Percentiles rank a stretch among this genome's conserved stretches.
phyloP scores from a whole-genome alignment of 2,888 invertebrate genomes.

The Dendrolimus pini region DNA sequence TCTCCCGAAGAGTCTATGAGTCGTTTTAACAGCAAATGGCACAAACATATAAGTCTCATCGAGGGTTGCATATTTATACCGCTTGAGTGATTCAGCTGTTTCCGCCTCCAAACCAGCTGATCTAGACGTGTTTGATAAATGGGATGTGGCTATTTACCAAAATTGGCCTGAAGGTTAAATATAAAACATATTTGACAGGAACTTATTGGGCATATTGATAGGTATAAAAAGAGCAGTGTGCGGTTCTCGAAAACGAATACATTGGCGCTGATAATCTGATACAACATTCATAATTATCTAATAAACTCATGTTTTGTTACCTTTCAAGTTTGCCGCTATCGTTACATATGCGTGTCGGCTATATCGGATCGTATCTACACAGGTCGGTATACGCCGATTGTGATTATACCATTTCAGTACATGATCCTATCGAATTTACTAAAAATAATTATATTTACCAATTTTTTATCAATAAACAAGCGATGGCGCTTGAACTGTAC shows the following conservation, averaged over 20 bases:
- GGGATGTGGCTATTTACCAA: too few relatives aligned
- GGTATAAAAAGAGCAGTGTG: constrained; percentile 20
- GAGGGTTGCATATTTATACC: too few relatives aligned
- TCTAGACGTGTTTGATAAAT: too few relatives aligned
- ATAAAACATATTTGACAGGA: too few relatives aligned
- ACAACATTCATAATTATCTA: constrained; percentile 65
- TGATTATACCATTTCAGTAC: constrained; percentile 23
- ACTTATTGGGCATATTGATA: too few relatives aligned
- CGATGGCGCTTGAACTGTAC: constrained; percentile 1
- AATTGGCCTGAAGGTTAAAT: too few relatives aligned
- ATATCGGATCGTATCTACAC: constrained; percentile 48
- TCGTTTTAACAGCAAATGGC: too few relatives aligned
- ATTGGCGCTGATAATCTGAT: constrained; percentile 52
- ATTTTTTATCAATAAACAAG: constrained; percentile 6
- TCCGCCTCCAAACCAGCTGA: too few relatives aligned
- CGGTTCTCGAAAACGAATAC: constrained; percentile 38
- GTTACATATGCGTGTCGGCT: constrained; percentile 50
- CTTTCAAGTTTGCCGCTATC: constrained; percentile 70
- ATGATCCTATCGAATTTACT: constrained; percentile 17
- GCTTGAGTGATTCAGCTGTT: too few relatives aligned
- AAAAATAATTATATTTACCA: constrained; percentile 17
- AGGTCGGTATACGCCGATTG: constrained; percentile 35
- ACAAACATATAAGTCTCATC: too few relatives aligned
- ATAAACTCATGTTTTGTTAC: constrained; percentile 65
- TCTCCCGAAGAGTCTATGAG: too few relatives aligned